Evolutionary conservation across 2,888 invertebrate genomes (phyloP).

Genomic region (Anagyrus pseudococci): DNA sequence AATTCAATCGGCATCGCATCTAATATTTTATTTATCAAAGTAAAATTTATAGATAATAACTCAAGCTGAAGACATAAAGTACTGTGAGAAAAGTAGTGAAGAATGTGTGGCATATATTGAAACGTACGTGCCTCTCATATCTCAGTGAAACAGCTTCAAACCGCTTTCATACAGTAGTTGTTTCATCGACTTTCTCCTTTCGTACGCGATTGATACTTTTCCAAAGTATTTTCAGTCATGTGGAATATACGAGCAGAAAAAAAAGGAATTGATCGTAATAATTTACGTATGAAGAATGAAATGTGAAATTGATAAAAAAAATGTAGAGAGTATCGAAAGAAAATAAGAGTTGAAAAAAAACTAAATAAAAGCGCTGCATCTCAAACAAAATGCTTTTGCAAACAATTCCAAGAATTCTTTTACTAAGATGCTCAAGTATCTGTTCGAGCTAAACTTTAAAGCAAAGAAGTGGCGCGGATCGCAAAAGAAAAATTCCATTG

Average conservation of each 20-base stretch:
- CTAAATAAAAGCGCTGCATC: too few species aligned
- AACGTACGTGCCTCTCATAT: constrained; percentile 16
- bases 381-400: background rate
- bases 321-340: too few species aligned
- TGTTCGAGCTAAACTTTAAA: background rate
- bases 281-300: constrained; percentile 8
- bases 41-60: too few species aligned
- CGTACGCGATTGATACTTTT: constrained; percentile 14
- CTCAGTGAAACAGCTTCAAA: constrained; percentile 20
- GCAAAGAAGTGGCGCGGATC: background rate
- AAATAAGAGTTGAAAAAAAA: too few species aligned
- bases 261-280: too few species aligned
- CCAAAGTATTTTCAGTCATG: background rate
- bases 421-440: background rate
- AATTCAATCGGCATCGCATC: too few species aligned
- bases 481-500: background rate
- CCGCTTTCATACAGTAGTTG: constrained; percentile 5
- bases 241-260: constrained; percentile 3
- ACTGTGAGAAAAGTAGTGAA: too few species aligned
- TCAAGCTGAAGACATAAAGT: too few species aligned
- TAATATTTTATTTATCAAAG: too few species aligned
- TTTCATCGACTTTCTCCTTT: constrained; percentile 4
- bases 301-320: too few species aligned
- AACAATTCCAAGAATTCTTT: background rate
- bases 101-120: constrained; percentile 12